Evolutionary conservation across 1,140 invertebrate species (phyloP).

Genomic region (Drosophila neocordata): DNA sequence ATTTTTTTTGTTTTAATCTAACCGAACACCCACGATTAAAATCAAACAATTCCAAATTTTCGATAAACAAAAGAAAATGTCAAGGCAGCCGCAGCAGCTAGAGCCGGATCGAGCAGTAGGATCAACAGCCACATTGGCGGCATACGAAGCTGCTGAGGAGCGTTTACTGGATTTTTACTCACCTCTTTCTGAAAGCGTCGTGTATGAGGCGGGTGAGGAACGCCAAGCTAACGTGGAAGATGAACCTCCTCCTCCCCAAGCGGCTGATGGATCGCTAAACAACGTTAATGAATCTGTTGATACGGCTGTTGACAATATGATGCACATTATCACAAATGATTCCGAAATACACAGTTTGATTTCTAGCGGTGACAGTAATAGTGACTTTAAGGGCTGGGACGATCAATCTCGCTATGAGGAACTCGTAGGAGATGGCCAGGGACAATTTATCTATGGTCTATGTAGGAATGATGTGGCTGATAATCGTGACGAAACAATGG

Average conservation of each 20-base stretch:
- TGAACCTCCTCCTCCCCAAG: background rate
- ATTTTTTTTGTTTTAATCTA: constrained; percentile 8
- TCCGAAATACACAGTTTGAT: constrained; percentile 58
- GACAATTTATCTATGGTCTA: constrained; percentile 39
- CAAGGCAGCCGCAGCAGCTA: constrained; percentile 16
- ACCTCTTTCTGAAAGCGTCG: constrained; percentile 28
- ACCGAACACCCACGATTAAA: background rate
- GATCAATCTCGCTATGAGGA: constrained; percentile 11
- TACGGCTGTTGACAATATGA: constrained; percentile 55
- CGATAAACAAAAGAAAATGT: constrained; percentile 31
- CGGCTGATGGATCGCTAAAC: background rate
- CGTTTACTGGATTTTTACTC: constrained; percentile 55
- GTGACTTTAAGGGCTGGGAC: constrained; percentile 51
- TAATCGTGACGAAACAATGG: background rate
- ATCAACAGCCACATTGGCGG: constrained; percentile 13
- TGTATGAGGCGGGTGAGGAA: background rate
- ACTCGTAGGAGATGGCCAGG: background rate
- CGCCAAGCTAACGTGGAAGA: background rate
- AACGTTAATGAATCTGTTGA: constrained; percentile 25
- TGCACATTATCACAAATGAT: constrained; percentile 58
- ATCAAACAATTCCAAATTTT: background rate
- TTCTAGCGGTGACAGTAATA: constrained; percentile 29
- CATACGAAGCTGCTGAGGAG: constrained; percentile 17
- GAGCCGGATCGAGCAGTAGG: background rate
- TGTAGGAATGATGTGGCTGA: background rate